A percentile compares a stretch with the other conserved stretches of the same genome.
These are phyloP conservation scores for Catocala nupta DNA, from an alignment of 2,888 invertebrate genomes.

Conservation along the genomic window DNA sequence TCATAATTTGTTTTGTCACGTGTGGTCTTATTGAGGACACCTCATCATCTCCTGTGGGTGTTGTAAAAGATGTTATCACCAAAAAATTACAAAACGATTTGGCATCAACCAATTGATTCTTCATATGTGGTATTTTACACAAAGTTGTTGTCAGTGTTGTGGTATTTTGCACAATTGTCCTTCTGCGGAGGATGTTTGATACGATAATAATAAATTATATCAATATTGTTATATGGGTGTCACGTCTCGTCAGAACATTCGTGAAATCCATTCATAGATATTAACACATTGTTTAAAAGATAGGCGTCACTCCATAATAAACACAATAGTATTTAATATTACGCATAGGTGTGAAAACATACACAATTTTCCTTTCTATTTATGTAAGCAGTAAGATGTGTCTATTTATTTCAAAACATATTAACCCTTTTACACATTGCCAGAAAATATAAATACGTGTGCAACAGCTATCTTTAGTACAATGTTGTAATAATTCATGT, in stretches of 20 bases:
- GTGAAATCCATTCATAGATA: too few relatives aligned
- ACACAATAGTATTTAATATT: neutral
- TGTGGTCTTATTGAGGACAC: neutral
- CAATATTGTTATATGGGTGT: neutral
- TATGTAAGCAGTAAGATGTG: constrained; percentile 8
- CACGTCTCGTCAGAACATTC: neutral
- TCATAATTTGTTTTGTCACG: neutral
- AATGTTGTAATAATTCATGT: constrained; percentile 24
- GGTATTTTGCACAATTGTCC: too few relatives aligned
- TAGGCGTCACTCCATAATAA: too few relatives aligned
- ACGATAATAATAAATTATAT: too few relatives aligned
- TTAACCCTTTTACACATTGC: constrained; percentile 19
- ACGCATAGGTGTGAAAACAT: neutral
- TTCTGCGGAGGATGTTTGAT: too few relatives aligned
- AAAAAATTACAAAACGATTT: constrained; percentile 8
- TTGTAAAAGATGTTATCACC: constrained; percentile 8
- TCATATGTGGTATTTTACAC: too few relatives aligned
- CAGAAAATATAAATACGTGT: constrained; percentile 22
- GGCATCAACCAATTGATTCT: neutral
- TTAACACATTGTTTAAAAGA: too few relatives aligned
- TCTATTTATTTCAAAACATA: constrained; percentile 16
- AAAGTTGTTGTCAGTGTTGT: too few relatives aligned
- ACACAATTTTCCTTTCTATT: constrained; percentile 1
- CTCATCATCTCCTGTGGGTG: constrained; percentile 7
- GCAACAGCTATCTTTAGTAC: constrained; percentile 23